Evolutionary conservation across 1,140 invertebrate species (phyloP), one percentile per base, ranked within the genome.

Genomic region (Onthophagus taurus): DNA sequence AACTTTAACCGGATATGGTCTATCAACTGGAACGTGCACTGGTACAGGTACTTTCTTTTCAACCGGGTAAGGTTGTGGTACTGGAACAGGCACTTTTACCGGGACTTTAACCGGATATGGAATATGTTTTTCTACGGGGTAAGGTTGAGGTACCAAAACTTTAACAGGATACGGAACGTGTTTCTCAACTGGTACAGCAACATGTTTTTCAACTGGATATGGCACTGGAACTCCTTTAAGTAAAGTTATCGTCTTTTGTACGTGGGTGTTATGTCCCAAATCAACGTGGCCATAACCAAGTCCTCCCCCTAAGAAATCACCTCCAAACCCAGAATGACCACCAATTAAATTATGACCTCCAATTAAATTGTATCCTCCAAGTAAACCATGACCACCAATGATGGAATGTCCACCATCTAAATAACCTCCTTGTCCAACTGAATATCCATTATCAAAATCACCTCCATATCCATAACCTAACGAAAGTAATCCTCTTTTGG

Each of bases 201-300:
- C 66, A 42, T 68, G 73, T 51, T 66, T 74, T 44, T 78, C 76
- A 20, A 82, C 77, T 42, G 78, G 72, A 44, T 76, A 74, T 35
- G 77, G 75, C 38, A 76, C 65, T 39, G 76, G 71, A 24, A 79
- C 72, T 54, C 78, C 78, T 62, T 85, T 85, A 31, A 80, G 72
- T 13, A 84, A 65, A 21, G 80, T 82, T 54, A 84, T 68, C 44
- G 80, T 83, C 61, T 80, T 85, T 52, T 79, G 70, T 49, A 81
- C 71, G 51, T 78, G 72, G 11, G 53, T 48, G n/a, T 48, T 54
- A 26, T 62, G 57, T 30, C 60, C 64, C 26, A 57, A 50, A 43
- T 59, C 30, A 31, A 58, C 54, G 12, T 59, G 41, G 34, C 57
- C 56, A 5, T 54, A 50, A 26, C 58, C 57, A 29, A 56, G 53